Percentiles rank a stretch among this genome's conserved stretches.
Evolutionary conservation across 92 coral and sea anemone species (phyloP).

Genomic region (Ricordea florida): DNA sequence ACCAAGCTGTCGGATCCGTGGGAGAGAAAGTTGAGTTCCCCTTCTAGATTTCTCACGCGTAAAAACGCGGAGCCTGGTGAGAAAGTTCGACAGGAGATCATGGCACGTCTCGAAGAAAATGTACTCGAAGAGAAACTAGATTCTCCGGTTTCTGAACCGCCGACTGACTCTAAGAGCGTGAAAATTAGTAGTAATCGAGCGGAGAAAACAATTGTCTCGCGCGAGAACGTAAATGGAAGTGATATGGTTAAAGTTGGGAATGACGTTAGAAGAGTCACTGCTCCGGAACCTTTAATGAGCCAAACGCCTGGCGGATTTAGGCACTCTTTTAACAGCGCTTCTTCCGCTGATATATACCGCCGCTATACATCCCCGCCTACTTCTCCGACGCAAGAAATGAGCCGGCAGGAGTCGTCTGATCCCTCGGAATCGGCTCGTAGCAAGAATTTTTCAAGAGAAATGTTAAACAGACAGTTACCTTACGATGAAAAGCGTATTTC

Average conservation of each 20-base stretch:
- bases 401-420: slow-evolving; percentile 41
- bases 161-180: too few species aligned
- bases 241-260: too few species aligned
- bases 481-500: too few species aligned
- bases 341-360: slow-evolving; percentile 36
- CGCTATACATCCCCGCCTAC: slow-evolving; percentile 21
- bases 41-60: slow-evolving; percentile 37
- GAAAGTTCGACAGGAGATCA: slow-evolving; percentile 55
- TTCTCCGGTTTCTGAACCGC: too few species aligned
- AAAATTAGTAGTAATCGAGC: too few species aligned
- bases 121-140: slow-evolving; percentile 1
- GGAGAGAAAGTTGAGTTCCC: slow-evolving; percentile 63
- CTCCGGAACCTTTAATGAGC: too few species aligned
- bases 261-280: too few species aligned
- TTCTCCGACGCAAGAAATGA: slow-evolving; percentile 20
- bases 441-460: neutral
- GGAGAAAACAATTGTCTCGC: too few species aligned
- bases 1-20: neutral
- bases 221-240: too few species aligned
- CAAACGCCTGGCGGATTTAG: too few species aligned
- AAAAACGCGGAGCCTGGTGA: slow-evolving; percentile 51
- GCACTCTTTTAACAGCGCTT: slow-evolving; percentile 3
- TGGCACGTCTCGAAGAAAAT: slow-evolving; percentile 45
- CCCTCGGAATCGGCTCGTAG: neutral
- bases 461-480: slow-evolving; percentile 4